Base-by-base conservation (phyloP, 2,797 vertebrate species). In the Sebastes aleutianus region DNA sequence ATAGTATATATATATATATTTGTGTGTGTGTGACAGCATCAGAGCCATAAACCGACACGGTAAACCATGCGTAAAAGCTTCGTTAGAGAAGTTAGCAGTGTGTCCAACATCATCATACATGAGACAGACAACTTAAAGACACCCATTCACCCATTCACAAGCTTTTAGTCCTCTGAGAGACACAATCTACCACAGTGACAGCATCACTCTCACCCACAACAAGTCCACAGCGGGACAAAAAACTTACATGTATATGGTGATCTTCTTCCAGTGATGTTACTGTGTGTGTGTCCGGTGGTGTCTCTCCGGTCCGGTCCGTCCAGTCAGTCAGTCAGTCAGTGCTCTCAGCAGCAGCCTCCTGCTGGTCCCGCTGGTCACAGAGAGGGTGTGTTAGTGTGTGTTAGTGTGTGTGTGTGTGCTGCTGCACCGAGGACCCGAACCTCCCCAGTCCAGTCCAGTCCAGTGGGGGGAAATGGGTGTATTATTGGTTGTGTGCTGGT, bases 371-470 rank as follows among this genome's bases (percentile, higher is more conserved):
- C 12, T 67, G 77, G 26, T 66, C 83, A 64, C 79, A 74, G 70
- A 31, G 78, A 31, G 78, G 7, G 82, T 61, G 72, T 22, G 82
- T 85, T 47, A 57, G 53, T 67, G 79, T 72, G 43, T 47, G 43
- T 2, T 39, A 13, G 66, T 47, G 43, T 47, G 43, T 2, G 43
- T 18, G 43, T 8, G 16, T 18, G 43, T 76, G 66, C 66, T 20
- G 82, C 69, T 70, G 78, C 78, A 80, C 76, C 63, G 72, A 86
- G 70, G 39, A 89, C 82, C 84, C 81, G 90, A 78, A 90, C 93
- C 92, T 93, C 87, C 91, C 90, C 89, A 85, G 91, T 89, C 90
- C 93, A 47, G 43, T 47, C 39, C 88, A 43, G 81, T 87, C 43
- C 43, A 47, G 43, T 53, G 47, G 85, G 90, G 88, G 76, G 34